These are phyloP conservation scores for Eilema depressum DNA, from an alignment of 2,888 invertebrate genomes.

Conservation along the genomic window DNA sequence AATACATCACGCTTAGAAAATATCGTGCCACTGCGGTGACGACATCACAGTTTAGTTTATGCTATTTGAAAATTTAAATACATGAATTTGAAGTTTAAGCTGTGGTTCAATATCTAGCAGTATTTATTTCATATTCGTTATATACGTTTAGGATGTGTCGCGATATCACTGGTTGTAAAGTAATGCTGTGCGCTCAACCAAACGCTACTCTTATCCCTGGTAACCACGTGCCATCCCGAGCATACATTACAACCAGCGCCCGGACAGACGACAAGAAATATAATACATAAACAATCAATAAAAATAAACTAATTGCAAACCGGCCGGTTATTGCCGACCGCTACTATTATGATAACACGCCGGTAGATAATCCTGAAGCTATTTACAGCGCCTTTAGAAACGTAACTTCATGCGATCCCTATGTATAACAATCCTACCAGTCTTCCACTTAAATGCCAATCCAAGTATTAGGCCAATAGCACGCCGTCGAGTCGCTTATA, in stretches of 20 bases:
- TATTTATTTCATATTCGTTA: constrained; percentile 37
- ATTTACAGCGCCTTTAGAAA: constrained; percentile 67
- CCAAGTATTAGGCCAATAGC: constrained; percentile 57
- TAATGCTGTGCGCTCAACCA: constrained; percentile 17
- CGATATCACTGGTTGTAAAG: constrained; percentile 35
- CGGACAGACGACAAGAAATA: constrained; percentile 34
- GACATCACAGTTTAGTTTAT: constrained; percentile 28
- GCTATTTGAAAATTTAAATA: constrained; percentile 26
- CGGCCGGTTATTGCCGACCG: constrained; percentile 36
- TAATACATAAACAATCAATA: constrained; percentile 50
- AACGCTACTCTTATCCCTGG: constrained; percentile 35
- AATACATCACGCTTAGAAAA: constrained; percentile 18
- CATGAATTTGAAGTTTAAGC: constrained; percentile 26
- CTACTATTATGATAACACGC: constrained; percentile 39
- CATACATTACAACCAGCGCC: constrained; percentile 37
- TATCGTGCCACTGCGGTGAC: constrained; percentile 22
- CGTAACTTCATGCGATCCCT: constrained; percentile 52
- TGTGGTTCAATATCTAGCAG: constrained; percentile 29
- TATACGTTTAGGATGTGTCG: constrained; percentile 42
- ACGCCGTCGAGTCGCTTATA: constrained; percentile 78
- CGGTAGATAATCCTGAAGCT: constrained; percentile 59
- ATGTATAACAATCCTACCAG: constrained; percentile 62
- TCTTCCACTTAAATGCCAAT: constrained; percentile 80
- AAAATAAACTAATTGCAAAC: constrained; percentile 42
- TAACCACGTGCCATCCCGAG: constrained; percentile 29